These are phyloP conservation scores for Crossocerus cetratus DNA, from an alignment of 2,888 invertebrate genomes.

Conservation along the genomic window DNA sequence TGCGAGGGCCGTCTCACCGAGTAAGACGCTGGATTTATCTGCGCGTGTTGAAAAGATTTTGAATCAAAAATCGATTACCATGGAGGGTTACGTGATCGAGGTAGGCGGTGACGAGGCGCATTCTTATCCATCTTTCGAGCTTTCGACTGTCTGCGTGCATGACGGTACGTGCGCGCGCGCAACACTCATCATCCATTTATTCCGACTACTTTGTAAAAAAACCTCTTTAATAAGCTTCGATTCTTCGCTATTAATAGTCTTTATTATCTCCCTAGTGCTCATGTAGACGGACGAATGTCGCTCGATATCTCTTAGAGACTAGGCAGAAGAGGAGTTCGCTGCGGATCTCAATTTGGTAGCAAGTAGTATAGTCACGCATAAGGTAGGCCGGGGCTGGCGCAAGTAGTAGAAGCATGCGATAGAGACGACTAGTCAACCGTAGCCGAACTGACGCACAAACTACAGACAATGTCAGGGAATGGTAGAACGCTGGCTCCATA, in stretches of 20 bases:
- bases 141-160: background rate
- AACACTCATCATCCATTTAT: background rate
- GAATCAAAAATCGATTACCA: conserved; percentile 66
- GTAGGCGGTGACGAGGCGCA: conserved; percentile 42
- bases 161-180: background rate
- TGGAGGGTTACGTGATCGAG: conserved; percentile 34
- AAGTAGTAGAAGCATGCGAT: background rate
- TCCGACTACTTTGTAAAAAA: conserved; percentile 10
- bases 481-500: background rate
- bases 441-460: no score
- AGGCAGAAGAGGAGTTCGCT: no score
- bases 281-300: background rate
- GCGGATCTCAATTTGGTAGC: no score
- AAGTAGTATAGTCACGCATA: no score
- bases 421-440: background rate
- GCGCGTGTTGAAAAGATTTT: conserved; percentile 46
- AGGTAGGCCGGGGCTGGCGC: no score
- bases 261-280: no score
- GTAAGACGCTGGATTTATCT: conserved; percentile 27
- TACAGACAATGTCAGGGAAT: background rate
- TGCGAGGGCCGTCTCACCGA: no score
- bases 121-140: conserved; percentile 40
- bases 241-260: no score
- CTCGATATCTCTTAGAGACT: no score
- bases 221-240: no score